Conservation (phyloP, 2,113 vertebrate genomes). For the Tachysurus fulvidraco region DNA sequence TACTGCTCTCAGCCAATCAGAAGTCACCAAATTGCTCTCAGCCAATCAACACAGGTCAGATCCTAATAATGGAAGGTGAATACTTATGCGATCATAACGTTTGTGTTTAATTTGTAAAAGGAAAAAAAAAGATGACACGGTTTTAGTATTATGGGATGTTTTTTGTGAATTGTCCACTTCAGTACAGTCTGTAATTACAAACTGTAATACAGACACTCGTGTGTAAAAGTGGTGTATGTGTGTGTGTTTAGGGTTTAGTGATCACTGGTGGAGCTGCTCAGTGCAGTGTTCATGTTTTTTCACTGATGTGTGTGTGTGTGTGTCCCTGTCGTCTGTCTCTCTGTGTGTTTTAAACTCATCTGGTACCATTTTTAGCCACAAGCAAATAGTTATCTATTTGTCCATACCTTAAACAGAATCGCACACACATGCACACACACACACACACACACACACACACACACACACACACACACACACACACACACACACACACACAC, state of each 20-base stretch:
- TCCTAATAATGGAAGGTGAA: not conserved
- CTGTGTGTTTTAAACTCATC: not conserved
- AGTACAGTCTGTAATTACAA: not conserved
- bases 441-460: conserved; percentile 21
- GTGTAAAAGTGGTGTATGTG: not conserved
- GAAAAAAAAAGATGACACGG: not conserved
- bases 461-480: not conserved
- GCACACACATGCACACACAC: conserved; percentile 40
- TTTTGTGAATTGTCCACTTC: not conserved
- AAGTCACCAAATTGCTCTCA: not conserved
- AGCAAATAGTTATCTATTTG: not conserved
- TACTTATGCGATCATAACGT: not conserved
- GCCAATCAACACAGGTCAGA: not conserved
- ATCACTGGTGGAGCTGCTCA: conserved; percentile 8
- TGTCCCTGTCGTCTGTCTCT: too few species aligned
- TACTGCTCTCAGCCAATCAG: not conserved
- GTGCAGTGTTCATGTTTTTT: not conserved
- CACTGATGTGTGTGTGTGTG: conserved; percentile 50
- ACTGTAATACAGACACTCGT: not conserved
- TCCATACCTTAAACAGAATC: conserved; percentile 43
- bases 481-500: conserved; percentile 41
- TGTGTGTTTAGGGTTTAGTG: not conserved
- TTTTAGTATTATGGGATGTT: not conserved
- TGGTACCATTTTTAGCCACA: conserved; percentile 2
- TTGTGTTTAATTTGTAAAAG: not conserved